Base-by-base conservation (phyloP, 1,140 invertebrate species). In the Drosophila mojavensis region DNA sequence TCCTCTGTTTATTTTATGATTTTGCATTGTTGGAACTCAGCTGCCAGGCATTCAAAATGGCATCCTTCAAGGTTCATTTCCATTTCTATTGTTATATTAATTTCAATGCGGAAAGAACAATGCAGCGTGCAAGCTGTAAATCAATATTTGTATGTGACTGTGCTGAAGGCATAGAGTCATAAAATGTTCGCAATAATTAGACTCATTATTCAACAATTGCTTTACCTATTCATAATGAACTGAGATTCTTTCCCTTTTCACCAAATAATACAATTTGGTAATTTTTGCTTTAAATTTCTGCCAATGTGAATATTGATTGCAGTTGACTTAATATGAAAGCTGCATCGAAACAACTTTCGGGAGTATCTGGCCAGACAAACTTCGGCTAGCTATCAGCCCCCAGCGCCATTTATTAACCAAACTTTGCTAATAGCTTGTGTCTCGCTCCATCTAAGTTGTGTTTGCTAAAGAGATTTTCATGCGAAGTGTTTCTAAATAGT, bases 71-170 rank as follows among this genome's bases (percentile, higher is more conserved):
- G 66, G n/a, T 51, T 7, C 54, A 45, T 58, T 36, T 59, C 45
- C 7, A 33, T 33, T 30, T 30, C 28, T 28, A 48, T 41, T 51
- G n/a, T 51, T 24, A 26, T 61, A 50, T 39, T 61, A 59, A 61
- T 68, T 53, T 51, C 15, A 51, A 41, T 41, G 45, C 24, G 20
- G 10, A 20, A 17, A 41, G 20, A 66, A 66, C 55, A 60, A 50
- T 61, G 56, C 36, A 33, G 47, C 43, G 43, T 13, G 45, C 54
- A 36, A 66, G 54, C 13, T 66, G 47, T 72, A 72, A 72, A 59
- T 72, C 62, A 72, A 72, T 53, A 59, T 11, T 39, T 39, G 33
- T 36, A 36, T 36, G 20, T 24, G 20, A 24, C 20, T 24, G 20
- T 24, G 20, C 20, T 36, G 36, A 13, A 39, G 36, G 10, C 36